Evolutionary conservation across 1,140 invertebrate genomes (phyloP).

Genomic region (Bombus ignitus): DNA sequence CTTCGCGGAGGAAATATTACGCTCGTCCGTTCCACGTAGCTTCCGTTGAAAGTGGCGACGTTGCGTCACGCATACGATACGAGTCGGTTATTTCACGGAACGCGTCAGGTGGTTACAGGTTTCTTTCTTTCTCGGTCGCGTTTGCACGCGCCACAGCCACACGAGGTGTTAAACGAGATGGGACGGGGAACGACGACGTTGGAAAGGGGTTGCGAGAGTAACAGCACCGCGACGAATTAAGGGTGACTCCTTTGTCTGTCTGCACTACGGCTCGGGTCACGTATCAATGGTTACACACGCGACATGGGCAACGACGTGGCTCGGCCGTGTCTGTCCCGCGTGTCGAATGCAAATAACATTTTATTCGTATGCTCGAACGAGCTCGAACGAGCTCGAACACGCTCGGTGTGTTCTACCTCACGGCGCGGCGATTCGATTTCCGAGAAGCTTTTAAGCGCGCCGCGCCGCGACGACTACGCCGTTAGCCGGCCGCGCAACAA

Average conservation of each 20-base stretch:
- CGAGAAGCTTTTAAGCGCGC: slow-evolving; percentile 21
- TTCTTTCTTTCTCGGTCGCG: background rate
- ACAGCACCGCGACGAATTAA: slow-evolving; percentile 22
- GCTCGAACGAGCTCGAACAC: background rate
- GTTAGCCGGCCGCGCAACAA: slow-evolving; percentile 3
- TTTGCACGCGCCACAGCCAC: no score
- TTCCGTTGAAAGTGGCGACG: slow-evolving; percentile 21
- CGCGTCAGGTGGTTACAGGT: background rate
- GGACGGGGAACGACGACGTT: background rate
- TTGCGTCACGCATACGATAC: slow-evolving; percentile 36
- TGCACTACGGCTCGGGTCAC: background rate
- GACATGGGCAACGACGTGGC: background rate
- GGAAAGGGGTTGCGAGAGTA: background rate
- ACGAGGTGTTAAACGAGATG: background rate
- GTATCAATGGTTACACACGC: slow-evolving; percentile 33
- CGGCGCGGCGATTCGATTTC: slow-evolving; percentile 20
- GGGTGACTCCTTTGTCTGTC: slow-evolving; percentile 27
- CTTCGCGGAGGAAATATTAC: slow-evolving; percentile 2
- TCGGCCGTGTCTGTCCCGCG: background rate
- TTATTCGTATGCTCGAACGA: slow-evolving; percentile 22
- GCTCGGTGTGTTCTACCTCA: background rate
- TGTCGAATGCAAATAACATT: slow-evolving; percentile 30
- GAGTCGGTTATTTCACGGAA: slow-evolving; percentile 1
- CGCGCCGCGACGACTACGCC: background rate
- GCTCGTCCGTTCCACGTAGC: slow-evolving; percentile 18